These are phyloP conservation scores for Tridacna gigas DNA, from an alignment of 2,888 invertebrate genomes.

Conservation along the genomic window DNA sequence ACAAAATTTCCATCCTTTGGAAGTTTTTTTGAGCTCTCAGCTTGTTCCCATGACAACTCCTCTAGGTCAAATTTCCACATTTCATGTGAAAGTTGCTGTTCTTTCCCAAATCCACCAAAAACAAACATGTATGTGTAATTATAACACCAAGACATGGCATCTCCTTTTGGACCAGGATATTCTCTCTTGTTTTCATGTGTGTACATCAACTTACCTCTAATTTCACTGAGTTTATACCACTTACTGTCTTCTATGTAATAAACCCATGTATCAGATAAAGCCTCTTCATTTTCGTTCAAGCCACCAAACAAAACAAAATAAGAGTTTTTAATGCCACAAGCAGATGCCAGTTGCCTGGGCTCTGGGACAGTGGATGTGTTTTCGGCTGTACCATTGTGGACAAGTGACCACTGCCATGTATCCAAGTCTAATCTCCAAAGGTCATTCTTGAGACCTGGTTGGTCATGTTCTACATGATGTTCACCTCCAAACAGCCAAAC, in stretches of 20 bases:
- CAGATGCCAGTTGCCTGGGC: constrained; percentile 70
- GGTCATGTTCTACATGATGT: constrained; percentile 48
- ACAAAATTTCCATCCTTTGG: constrained; percentile 54
- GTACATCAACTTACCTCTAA: constrained; percentile 47
- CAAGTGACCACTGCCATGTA: constrained; percentile 62
- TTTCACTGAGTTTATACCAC: constrained; percentile 57
- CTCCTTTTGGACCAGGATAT: constrained; percentile 67
- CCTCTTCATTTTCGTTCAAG: constrained; percentile 62
- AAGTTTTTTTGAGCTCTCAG: constrained; percentile 53
- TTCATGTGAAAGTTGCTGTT: constrained; percentile 68
- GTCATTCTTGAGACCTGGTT: constrained; percentile 71
- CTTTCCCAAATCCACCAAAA: constrained; percentile 73
- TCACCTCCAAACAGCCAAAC: constrained; percentile 79
- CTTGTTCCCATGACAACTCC: constrained; percentile 69
- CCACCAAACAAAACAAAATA: constrained; percentile 78
- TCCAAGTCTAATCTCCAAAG: constrained; percentile 71
- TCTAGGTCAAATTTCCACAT: constrained; percentile 74
- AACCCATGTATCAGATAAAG: constrained; percentile 77
- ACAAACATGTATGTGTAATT: constrained; percentile 62
- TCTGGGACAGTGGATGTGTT: constrained; percentile 45
- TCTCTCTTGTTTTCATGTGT: constrained; percentile 25
- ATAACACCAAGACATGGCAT: constrained; percentile 76
- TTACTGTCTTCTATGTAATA: constrained; percentile 63
- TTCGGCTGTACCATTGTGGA: constrained; percentile 65
- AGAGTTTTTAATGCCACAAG: constrained; percentile 69